These are phyloP conservation scores for Acropternis orthonyx DNA, from an alignment of 2,797 vertebrate species.

Conservation along the genomic window DNA sequence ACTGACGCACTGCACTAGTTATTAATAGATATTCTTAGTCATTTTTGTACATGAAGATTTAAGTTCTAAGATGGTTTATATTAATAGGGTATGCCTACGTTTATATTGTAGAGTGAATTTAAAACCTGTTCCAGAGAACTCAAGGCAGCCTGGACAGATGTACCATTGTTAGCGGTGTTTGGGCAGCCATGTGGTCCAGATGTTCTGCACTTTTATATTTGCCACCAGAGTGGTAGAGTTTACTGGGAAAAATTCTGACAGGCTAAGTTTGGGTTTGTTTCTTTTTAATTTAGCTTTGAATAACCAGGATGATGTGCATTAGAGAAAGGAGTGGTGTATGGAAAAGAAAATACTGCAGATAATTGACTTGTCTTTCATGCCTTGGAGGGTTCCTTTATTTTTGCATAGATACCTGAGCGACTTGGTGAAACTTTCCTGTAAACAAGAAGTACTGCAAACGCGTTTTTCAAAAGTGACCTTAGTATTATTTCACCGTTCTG, in stretches of 20 bases:
- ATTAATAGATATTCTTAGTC: slow-evolving; percentile 87
- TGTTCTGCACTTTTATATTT: slow-evolving; percentile 84
- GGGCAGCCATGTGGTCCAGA: slow-evolving; percentile 78
- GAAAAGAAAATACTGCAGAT: slow-evolving; percentile 73
- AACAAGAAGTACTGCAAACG: slow-evolving; percentile 76
- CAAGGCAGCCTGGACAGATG: slow-evolving; percentile 76
- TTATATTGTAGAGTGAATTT: slow-evolving; percentile 85
- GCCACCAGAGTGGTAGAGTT: slow-evolving; percentile 78
- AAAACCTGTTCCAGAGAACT: slow-evolving; percentile 79
- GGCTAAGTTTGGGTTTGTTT: slow-evolving; percentile 71
- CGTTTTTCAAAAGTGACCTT: slow-evolving; percentile 83
- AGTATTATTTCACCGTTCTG: slow-evolving; percentile 79
- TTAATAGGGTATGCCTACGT: slow-evolving; percentile 86
- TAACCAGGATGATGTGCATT: slow-evolving; percentile 80
- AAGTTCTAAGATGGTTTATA: slow-evolving; percentile 87
- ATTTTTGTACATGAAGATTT: slow-evolving; percentile 87
- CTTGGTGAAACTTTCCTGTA: slow-evolving; percentile 73
- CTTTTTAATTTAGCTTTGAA: slow-evolving; percentile 72
- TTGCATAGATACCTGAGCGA: slow-evolving; percentile 68
- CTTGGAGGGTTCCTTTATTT: slow-evolving; percentile 79
- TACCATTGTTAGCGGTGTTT: slow-evolving; percentile 84
- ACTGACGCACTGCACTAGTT: slow-evolving; percentile 93
- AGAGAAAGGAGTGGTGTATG: slow-evolving; percentile 74
- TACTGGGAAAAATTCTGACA: slow-evolving; percentile 78
- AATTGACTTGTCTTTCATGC: slow-evolving; percentile 74